Evolutionary conservation across 2,888 invertebrate species (phyloP).

Genomic region (Metopia argyrocephala): DNA sequence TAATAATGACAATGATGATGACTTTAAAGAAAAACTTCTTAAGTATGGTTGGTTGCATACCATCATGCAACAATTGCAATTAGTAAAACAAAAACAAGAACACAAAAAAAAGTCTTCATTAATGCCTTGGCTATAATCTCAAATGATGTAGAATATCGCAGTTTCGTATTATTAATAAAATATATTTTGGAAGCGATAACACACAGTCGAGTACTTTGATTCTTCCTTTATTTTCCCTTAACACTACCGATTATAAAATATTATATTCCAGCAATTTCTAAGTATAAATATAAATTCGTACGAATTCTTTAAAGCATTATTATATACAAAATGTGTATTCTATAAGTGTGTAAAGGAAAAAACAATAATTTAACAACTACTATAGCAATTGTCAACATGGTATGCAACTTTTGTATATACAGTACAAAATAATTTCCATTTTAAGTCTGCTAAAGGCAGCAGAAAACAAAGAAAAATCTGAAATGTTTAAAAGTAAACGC

Average conservation of each 20-base stretch:
- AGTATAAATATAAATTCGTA: too few species aligned
- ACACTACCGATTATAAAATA: too few species aligned
- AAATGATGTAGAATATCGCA: too few species aligned
- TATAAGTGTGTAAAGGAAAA: neutral
- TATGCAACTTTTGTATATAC: neutral
- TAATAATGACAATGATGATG: conserved; percentile 51
- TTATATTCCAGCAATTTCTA: too few species aligned
- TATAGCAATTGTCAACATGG: conserved; percentile 34
- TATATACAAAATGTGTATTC: too few species aligned
- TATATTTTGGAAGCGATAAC: too few species aligned
- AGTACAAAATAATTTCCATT: neutral
- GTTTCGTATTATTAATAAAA: too few species aligned
- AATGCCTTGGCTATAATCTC: too few species aligned
- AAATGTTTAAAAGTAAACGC: conserved; percentile 61
- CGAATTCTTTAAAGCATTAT: too few species aligned
- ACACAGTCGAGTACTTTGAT: too few species aligned
- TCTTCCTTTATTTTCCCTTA: too few species aligned
- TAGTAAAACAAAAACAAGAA: neutral
- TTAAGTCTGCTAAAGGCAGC: conserved; percentile 44
- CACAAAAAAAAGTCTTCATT: neutral
- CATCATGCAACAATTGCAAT: neutral
- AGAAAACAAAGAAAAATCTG: conserved; percentile 47
- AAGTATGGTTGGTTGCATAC: conserved; percentile 34
- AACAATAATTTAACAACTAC: conserved; percentile 33
- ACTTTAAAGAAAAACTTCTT: conserved; percentile 43